Percentiles rank a stretch among this genome's conserved stretches.
Conservation (phyloP, 2,113 vertebrate species). For the Colinus virginianus region DNA sequence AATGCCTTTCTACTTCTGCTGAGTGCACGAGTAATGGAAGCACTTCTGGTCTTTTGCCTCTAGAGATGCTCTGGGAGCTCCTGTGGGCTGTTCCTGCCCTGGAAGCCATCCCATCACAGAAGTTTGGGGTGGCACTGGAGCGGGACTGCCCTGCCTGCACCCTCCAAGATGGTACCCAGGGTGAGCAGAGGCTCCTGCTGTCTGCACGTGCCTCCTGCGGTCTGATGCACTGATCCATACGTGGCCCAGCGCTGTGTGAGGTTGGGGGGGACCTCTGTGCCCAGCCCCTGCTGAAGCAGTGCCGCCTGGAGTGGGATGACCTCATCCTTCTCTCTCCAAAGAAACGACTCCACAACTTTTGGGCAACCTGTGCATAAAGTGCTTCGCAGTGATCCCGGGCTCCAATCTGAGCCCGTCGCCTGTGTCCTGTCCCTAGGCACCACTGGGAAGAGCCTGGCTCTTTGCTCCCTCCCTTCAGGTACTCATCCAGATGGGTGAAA, state of each 20-base stretch:
- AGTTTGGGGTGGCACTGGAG: neutral
- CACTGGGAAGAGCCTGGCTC: neutral
- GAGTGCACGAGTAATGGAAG: accelerated
- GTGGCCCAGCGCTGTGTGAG: neutral
- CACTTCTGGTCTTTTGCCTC: neutral
- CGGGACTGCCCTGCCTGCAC: neutral
- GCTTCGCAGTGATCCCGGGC: neutral
- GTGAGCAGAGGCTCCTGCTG: neutral
- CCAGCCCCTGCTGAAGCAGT: neutral
- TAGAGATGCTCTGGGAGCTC: neutral
- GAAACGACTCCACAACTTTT: neutral
- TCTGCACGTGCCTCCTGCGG: neutral
- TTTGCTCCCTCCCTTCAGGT: neutral
- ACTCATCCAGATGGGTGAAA: neutral
- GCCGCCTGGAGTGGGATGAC: neutral
- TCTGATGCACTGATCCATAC: too few species aligned
- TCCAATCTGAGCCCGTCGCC: neutral
- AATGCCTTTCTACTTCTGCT: accelerated
- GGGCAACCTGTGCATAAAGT: neutral
- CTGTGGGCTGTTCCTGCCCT: neutral
- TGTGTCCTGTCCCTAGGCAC: neutral
- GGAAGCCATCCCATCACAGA: neutral
- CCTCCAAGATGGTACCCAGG: neutral
- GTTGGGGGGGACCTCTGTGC: neutral
- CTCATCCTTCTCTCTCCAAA: neutral